Conservation (phyloP, 2,888 invertebrate species). For the Hypsopygia costalis region DNA sequence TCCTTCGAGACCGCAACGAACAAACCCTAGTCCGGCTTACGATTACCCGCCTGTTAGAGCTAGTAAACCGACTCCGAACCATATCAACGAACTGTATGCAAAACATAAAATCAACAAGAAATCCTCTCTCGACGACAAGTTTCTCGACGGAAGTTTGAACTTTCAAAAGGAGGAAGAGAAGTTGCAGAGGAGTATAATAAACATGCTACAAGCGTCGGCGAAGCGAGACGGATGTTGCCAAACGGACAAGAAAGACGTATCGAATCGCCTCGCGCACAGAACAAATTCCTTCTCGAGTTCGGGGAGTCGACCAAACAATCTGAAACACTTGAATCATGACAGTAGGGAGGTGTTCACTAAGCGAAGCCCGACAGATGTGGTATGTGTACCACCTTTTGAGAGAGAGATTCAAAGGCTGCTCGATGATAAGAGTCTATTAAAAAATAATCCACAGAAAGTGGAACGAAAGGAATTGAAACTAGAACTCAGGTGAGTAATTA, state of each 20-base stretch:
- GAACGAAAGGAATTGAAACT: constrained; percentile 82
- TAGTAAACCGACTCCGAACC: constrained; percentile 52
- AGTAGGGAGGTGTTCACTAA: constrained; percentile 68
- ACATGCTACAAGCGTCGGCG: constrained; percentile 76
- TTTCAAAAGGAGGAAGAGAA: constrained; percentile 73
- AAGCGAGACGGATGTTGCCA: constrained; percentile 84
- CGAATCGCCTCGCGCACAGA: constrained; percentile 52
- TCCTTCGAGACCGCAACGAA: constrained; percentile 62
- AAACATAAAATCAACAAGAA: constrained; percentile 66
- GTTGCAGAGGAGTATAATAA: constrained; percentile 71
- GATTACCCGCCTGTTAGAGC: constrained; percentile 82
- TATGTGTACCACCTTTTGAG: constrained; percentile 85
- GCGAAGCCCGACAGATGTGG: constrained; percentile 71
- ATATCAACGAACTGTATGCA: constrained; percentile 61
- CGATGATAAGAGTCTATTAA: constrained; percentile 85
- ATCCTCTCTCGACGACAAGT: constrained; percentile 62
- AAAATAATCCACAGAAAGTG: constrained; percentile 81
- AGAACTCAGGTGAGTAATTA: constrained; percentile 63
- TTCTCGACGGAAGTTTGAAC: constrained; percentile 53
- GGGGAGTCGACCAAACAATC: constrained; percentile 71
- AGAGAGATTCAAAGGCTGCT: constrained; percentile 89
- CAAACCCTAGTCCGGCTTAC: constrained; percentile 75
- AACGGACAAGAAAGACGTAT: constrained; percentile 83
- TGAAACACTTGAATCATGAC: constrained; percentile 76
- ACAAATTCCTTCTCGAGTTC: constrained; percentile 78